Conservation (phyloP, 2,113 vertebrate species). For the Beaufortia kweichowensis region DNA sequence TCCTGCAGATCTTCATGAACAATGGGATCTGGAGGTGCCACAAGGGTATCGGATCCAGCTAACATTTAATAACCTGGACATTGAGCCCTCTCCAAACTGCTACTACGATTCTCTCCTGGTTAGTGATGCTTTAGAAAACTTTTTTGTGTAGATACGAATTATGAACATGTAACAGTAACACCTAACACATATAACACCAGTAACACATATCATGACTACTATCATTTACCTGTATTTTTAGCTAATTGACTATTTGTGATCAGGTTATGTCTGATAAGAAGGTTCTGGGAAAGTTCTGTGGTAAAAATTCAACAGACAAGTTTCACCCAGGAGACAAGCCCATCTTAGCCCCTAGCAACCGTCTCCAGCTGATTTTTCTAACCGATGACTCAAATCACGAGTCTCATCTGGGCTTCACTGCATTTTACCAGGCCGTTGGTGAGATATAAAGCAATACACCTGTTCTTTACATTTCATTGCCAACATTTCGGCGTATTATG, state of each 20-base stretch:
- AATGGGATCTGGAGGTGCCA: conserved; percentile 80
- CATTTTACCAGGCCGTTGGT: conserved; percentile 87
- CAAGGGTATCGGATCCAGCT: conserved; percentile 82
- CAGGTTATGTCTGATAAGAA: conserved; percentile 81
- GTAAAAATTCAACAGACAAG: conserved; percentile 73
- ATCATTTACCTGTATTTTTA: too few species aligned
- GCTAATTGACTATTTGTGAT: not conserved
- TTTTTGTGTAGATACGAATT: too few species aligned
- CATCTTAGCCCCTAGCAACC: conserved; percentile 80
- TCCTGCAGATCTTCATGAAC: conserved; percentile 70
- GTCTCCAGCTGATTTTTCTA: conserved; percentile 79
- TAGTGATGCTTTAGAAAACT: conserved; percentile 39
- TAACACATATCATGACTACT: too few species aligned
- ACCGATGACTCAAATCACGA: conserved; percentile 85
- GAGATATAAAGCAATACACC: not conserved
- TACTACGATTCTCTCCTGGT: conserved; percentile 89
- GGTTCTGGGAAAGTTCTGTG: conserved; percentile 84
- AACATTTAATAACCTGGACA: conserved; percentile 83
- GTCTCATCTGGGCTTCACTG: conserved; percentile 79
- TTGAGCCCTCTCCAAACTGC: conserved; percentile 84
- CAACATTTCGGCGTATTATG: too few species aligned
- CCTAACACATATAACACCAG: too few species aligned
- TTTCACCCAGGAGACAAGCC: conserved; percentile 75
- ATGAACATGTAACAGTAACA: too few species aligned
- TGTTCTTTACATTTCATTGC: not conserved